Evolutionary conservation across 2,113 vertebrate genomes (phyloP), one percentile per base, ranked within the genome.

Genomic region (Eidolon helvum): DNA sequence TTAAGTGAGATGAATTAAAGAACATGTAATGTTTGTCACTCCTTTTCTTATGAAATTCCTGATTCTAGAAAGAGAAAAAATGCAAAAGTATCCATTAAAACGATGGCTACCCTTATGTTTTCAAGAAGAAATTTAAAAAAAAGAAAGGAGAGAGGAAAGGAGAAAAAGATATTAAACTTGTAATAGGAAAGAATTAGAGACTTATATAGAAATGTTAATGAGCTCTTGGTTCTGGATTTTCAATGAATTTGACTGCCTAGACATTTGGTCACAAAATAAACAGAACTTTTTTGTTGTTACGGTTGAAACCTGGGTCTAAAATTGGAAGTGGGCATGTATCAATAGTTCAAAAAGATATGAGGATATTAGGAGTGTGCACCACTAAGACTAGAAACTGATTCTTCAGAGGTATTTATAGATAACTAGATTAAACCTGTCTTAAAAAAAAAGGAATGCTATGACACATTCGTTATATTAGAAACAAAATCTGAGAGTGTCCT

Each of bases 1-100:
- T 91, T 61, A 90, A 83, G n/a, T 69, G 50, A 87, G 24, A 66
- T 63, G 12, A 40, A 90, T 69, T 68, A 38, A 96, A 72, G 12
- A 40, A 22, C n/a, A 65, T 19, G 1, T 2, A 50, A 53, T 26
- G 11, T 2, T 71, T 72, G 10, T 74, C 30, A 21, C 12, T 45
- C 2, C 10, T 78, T 66, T 33, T 35, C 50, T 45, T 48, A 43
- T 38, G 45, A 59, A 35, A 77, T 45, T 68, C 77, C 21, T 77
- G 35, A 14, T 53, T 87, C 40, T 74, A 72, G 12, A 72, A 88
- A 78, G 18, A 80, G 8, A 35, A 72, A 71, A 74, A 21, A 50
- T 9, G 71, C 2, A 88, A 57, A 33, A 53, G 1, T 2, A 30
- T 55, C 26, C 57, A 19, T n/a, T 45, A 2, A 57, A n/a, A 15